A percentile compares a stretch with the other conserved stretches of the same genome.
Evolutionary conservation across 2,888 invertebrate species (phyloP).

Genomic region (Lasioglossum calceatum): DNA sequence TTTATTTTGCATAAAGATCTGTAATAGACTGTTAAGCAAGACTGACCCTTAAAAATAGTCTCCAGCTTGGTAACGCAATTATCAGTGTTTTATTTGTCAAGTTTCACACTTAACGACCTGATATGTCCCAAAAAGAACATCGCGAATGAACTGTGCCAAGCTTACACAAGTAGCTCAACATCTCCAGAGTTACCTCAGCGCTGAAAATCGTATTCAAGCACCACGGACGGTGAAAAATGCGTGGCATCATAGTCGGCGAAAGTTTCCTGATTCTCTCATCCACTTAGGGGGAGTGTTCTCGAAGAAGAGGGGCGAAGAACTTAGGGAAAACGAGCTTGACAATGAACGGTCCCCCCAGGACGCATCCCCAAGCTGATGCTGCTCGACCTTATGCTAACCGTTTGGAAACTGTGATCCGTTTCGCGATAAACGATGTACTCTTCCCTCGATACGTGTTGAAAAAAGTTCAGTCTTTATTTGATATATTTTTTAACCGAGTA

Average conservation of each 20-base stretch:
- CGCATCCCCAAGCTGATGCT: background rate
- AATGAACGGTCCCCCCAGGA: background rate
- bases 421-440: background rate
- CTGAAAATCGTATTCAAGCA: background rate
- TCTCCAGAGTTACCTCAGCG: background rate
- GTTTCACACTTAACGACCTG: too few relatives aligned
- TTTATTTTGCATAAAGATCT: background rate
- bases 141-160: background rate
- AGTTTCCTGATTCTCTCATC: background rate
- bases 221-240: background rate
- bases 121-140: background rate
- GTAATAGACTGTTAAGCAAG: too few relatives aligned
- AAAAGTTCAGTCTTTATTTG: background rate
- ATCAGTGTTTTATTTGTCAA: too few relatives aligned
- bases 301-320: background rate
- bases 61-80: background rate
- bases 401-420: conserved; percentile 1
- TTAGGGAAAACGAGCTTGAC: background rate
- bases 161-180: background rate
- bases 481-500: background rate
- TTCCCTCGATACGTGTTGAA: background rate
- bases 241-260: background rate
- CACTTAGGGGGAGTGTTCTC: background rate
- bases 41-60: background rate
- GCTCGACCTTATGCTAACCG: conserved; percentile 21